A percentile compares a stretch with the other conserved stretches of the same genome.
phyloP scores from a whole-genome alignment of 2,888 invertebrate species.

The Oscheius sp. region DNA sequence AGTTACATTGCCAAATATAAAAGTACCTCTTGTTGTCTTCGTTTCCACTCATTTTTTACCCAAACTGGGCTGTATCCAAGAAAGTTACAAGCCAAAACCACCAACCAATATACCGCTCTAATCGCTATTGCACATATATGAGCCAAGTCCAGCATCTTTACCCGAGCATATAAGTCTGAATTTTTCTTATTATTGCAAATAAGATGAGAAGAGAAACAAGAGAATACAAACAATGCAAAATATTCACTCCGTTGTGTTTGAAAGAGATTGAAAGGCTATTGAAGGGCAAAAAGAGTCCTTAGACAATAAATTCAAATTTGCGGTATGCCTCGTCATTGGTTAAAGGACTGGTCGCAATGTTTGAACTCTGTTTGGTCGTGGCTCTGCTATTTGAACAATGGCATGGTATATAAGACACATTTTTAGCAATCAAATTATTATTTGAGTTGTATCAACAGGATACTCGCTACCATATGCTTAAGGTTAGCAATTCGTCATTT shows the following conservation, averaged over 20 bases:
- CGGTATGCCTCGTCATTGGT: background rate
- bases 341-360: background rate
- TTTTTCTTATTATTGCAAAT: too few species aligned
- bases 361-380: background rate
- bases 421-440: too few species aligned
- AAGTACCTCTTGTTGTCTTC: conserved; percentile 33
- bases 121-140: conserved; percentile 40
- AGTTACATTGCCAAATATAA: background rate
- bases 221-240: too few species aligned
- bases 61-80: conserved; percentile 49
- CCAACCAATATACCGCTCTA: conserved; percentile 49
- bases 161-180: conserved; percentile 17
- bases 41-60: conserved; percentile 48
- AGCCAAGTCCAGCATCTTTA: conserved; percentile 26
- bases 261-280: background rate
- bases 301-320: background rate
- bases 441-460: too few species aligned
- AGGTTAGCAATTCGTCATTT: too few species aligned
- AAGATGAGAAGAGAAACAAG: too few species aligned
- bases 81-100: conserved; percentile 52
- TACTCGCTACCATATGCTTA: too few species aligned
- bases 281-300: background rate
- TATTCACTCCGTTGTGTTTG: too few species aligned
- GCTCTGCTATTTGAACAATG: background rate
- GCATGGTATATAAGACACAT: too few species aligned